Base-by-base conservation (phyloP, 2,797 vertebrate genomes). In the Pseudotriccus pelzelni region DNA sequence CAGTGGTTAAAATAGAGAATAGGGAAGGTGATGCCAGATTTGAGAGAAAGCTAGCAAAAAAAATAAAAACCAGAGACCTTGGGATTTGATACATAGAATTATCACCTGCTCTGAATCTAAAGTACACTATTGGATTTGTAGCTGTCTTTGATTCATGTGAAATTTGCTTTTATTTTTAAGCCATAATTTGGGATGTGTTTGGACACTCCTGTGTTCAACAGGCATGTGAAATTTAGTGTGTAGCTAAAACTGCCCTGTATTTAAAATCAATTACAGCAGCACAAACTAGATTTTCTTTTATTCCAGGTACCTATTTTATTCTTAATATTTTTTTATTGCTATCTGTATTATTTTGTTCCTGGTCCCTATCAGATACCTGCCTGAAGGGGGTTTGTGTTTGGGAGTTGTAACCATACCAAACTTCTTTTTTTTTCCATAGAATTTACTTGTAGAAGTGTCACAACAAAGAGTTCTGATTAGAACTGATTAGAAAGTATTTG, bases 201-300 rank as follows among this genome's bases (percentile, higher is more conserved):
- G 2, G 55, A 56, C 12, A 36, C 3, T 60, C 2, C 18, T 28
- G 4, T 80, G 11, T 75, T 73, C 52, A 67, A 36, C 22, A 39
- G 14, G 1, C 5, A 15, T 34, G 72, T 76, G 64, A n/a, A 7
- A 25, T 14, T 64, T 52, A 10, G 2, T 60, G 41, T 47, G 7
- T 66, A 50, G 22, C 19, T 74, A 44, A 50, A 84, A 53, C 34
- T 60, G 2, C 14, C 22, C 69, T 0, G 0, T 43, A 12, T 60
- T 84, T 90, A 52, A 87, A 94, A 89, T 49, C 25, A 77, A 14
- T 89, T 87, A 21, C 20, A 59, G 24, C n/a, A 92, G 22, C 10
- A 64, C 19, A 68, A 84, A 27, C 3, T 89, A 39, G 18, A 53
- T 89, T 87, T 89, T 44, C 9, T 59, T 88, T 88, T 69, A 37